phyloP scores from a whole-genome alignment of 2,797 vertebrate genomes.

The Esox masquinongy region DNA sequence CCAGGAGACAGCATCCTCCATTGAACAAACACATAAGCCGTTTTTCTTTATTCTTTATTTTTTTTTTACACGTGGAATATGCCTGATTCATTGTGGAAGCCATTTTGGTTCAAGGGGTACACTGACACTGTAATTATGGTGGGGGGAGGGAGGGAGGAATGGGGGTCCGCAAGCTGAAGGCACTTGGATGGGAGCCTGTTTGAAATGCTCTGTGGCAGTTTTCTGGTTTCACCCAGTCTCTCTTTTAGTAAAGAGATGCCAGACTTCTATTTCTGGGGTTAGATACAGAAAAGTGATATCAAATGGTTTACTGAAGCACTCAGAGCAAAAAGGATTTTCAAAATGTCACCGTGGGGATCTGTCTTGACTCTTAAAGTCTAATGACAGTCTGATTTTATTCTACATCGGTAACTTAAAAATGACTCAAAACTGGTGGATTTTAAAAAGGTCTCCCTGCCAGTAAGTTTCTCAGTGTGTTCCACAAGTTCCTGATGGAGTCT shows the following conservation, averaged over 20 bases:
- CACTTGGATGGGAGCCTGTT: slow-evolving; percentile 42
- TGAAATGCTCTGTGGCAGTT: slow-evolving; percentile 47
- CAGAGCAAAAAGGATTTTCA: neutral
- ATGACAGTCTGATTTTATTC: neutral
- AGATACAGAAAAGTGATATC: slow-evolving; percentile 16
- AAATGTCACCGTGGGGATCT: neutral
- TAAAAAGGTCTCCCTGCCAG: neutral
- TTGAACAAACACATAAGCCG: neutral
- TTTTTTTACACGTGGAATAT: slow-evolving; percentile 29
- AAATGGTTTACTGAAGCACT: slow-evolving; percentile 11
- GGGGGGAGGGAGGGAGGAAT: slow-evolving; percentile 22
- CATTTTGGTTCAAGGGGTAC: slow-evolving; percentile 52
- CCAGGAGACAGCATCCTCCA: neutral
- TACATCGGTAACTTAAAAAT: neutral
- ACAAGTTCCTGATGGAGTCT: slow-evolving; percentile 36
- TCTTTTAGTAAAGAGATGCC: neutral
- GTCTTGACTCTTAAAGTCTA: neutral
- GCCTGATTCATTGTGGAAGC: slow-evolving; percentile 45
- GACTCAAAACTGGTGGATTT: neutral
- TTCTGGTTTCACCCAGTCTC: slow-evolving; percentile 32
- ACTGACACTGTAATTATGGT: slow-evolving; percentile 51
- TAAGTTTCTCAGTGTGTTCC: neutral
- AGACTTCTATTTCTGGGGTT: neutral
- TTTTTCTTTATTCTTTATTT: neutral
- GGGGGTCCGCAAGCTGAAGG: slow-evolving; percentile 36